These are phyloP conservation scores for Pachyseris speciosa DNA, from an alignment of 64 coral and sea anemone genomes.

Conservation along the genomic window DNA sequence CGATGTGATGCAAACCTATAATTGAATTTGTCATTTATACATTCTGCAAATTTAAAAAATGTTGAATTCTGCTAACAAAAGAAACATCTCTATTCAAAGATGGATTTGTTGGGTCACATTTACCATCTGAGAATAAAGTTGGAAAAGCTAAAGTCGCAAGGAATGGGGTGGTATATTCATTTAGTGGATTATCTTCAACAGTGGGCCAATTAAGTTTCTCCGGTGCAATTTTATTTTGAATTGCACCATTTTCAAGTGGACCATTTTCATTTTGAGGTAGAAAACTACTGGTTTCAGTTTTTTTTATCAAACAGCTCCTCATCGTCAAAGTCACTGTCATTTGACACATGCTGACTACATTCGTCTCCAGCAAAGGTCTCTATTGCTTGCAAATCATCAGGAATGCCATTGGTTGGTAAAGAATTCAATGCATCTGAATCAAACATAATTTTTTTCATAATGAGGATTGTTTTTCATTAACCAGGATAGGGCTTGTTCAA, in stretches of 20 bases:
- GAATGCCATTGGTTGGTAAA: background rate
- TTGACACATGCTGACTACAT: background rate
- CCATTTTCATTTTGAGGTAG: too few relatives aligned
- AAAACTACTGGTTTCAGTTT: slow-evolving; percentile 52
- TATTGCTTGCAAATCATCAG: background rate
- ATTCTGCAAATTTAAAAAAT: too few relatives aligned
- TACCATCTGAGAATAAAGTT: too few relatives aligned
- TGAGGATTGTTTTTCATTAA: slow-evolving; percentile 9
- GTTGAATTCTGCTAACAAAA: too few relatives aligned
- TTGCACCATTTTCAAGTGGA: slow-evolving; percentile 44
- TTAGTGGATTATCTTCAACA: too few relatives aligned
- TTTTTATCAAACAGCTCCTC: background rate
- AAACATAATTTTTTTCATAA: slow-evolving; percentile 4
- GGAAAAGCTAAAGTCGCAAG: too few relatives aligned
- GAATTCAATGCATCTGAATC: background rate
- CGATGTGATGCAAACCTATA: slow-evolving; percentile 31
- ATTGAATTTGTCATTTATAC: too few relatives aligned
- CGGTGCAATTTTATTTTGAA: background rate
- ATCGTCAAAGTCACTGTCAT: background rate
- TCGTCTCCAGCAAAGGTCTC: background rate
- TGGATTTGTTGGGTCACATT: too few relatives aligned
- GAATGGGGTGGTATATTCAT: slow-evolving; percentile 59
- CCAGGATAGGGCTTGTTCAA: background rate
- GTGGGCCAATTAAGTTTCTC: slow-evolving; percentile 44
- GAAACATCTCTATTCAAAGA: too few relatives aligned